Evolutionary conservation across 2,113 vertebrate genomes (phyloP), one percentile per base, ranked within the genome.

Genomic region (Corvus cornix): DNA sequence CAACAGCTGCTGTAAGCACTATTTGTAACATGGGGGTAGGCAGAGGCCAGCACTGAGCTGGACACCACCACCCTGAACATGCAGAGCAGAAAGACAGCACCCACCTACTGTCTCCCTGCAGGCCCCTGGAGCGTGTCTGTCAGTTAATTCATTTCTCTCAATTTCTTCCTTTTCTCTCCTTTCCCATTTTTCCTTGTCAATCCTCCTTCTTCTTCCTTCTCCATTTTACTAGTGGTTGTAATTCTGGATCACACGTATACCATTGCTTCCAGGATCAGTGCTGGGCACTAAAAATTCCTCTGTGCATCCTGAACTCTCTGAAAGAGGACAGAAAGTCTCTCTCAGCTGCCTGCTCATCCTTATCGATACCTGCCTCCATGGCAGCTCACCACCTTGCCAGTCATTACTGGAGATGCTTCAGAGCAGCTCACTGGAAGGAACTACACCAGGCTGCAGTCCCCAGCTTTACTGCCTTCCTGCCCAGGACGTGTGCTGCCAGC

Each of bases 1-100:
- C 27, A n/a, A 30, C 4, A 67, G 21, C 21, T 6, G 5, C 51
- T 67, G 7, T 21, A 51, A 53, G 30, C 23, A 21, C 15, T 5
- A 1, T 20, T 11, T 63, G 28, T 52, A 58, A n/a, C 6, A 10
- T 0, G 6, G 35, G 14, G 7, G 7, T 11, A 63, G 31, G 63
- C 76, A 74, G 55, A 80, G 30, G n/a, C 43, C 63, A 87, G 78
- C 58, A 58, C 37, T 26, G 63, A 64, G 64, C 48, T 74, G 59
- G 67, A 39, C 67, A 90, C 46, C 43, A 83, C 55, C 59, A 28
- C 37, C 16, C 27, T 39, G 24, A 89, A 43, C 26, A 43, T 2
- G 24, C 28, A 77, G 41, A 68, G 23, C 27, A 62, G 20, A 75
- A 75, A 62, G 21, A 44, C 21, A 72, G 22, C 33, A 64, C 53